Percentiles rank a stretch among this genome's conserved stretches.
Evolutionary conservation across 1,140 invertebrate genomes (phyloP).

Genomic region (Drosophila neocordata): DNA sequence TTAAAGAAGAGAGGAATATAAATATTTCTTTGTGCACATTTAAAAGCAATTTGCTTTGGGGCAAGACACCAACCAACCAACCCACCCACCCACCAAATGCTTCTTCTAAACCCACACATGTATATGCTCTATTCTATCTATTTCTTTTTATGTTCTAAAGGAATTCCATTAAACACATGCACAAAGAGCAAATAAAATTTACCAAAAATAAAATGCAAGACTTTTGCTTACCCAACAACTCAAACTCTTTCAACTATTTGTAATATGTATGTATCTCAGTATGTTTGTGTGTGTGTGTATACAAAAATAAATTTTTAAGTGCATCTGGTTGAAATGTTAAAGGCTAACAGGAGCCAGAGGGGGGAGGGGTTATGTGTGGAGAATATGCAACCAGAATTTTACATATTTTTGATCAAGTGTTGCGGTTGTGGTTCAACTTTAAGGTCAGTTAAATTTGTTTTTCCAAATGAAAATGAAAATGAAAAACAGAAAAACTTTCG

Average conservation of each 20-base stretch:
- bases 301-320: slow-evolving; percentile 69
- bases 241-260: neutral
- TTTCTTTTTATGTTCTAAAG: slow-evolving; percentile 16
- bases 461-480: slow-evolving; percentile 7
- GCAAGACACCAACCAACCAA: neutral
- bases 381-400: neutral
- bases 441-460: slow-evolving; percentile 13
- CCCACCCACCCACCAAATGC: too few relatives aligned
- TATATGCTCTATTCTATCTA: slow-evolving; percentile 2
- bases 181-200: slow-evolving; percentile 20
- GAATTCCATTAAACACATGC: slow-evolving; percentile 22
- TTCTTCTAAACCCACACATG: too few relatives aligned
- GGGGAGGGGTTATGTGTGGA: neutral
- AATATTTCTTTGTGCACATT: slow-evolving; percentile 10
- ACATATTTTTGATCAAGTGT: slow-evolving; percentile 15
- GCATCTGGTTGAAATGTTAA: slow-evolving; percentile 66
- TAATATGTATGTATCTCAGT: slow-evolving; percentile 19
- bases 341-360: slow-evolving; percentile 36
- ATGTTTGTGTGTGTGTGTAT: slow-evolving; percentile 17
- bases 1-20: slow-evolving; percentile 10
- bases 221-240: slow-evolving; percentile 4
- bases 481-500: neutral
- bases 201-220: slow-evolving; percentile 13
- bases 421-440: slow-evolving; percentile 16
- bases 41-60: slow-evolving; percentile 14